A percentile compares a stretch with the other conserved stretches of the same genome.
Conservation (phyloP, 2,113 vertebrate genomes). For the Caranx melampygus region DNA sequence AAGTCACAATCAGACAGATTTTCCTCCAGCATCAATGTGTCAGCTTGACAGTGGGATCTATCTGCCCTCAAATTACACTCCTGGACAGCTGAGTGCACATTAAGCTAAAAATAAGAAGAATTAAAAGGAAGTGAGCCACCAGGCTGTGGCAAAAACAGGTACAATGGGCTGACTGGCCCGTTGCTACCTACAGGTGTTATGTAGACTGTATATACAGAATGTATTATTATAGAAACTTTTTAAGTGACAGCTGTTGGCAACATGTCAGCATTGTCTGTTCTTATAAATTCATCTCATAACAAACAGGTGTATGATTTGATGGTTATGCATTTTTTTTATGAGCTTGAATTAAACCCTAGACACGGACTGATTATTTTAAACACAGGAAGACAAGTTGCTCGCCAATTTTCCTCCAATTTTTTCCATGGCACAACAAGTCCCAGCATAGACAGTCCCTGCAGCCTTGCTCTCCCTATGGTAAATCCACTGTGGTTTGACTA, state of each 20-base stretch:
- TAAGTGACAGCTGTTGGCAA: background rate
- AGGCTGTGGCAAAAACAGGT: constrained; percentile 11
- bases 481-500: background rate
- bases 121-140: constrained; percentile 29
- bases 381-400: constrained; percentile 18
- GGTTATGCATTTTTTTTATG: constrained; percentile 35
- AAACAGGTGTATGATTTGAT: constrained; percentile 31
- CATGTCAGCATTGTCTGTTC: background rate
- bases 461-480: background rate
- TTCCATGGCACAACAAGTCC: constrained; percentile 41
- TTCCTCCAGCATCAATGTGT: constrained; percentile 34
- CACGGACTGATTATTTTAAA: constrained; percentile 30
- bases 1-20: constrained; percentile 64
- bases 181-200: background rate
- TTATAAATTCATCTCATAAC: constrained; percentile 14
- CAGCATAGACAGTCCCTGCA: constrained; percentile 16
- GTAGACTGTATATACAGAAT: background rate
- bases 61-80: constrained; percentile 51
- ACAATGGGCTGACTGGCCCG: background rate
- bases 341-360: constrained; percentile 40
- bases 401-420: constrained; percentile 38
- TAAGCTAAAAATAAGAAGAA: constrained; percentile 25
- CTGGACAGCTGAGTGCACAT: constrained; percentile 59
- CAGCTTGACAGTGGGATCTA: constrained; percentile 42
- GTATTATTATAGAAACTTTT: background rate